Evolutionary conservation across 1,140 invertebrate species (phyloP), one percentile per base, ranked within the genome.

Genomic region (Liolophura sinensis): DNA sequence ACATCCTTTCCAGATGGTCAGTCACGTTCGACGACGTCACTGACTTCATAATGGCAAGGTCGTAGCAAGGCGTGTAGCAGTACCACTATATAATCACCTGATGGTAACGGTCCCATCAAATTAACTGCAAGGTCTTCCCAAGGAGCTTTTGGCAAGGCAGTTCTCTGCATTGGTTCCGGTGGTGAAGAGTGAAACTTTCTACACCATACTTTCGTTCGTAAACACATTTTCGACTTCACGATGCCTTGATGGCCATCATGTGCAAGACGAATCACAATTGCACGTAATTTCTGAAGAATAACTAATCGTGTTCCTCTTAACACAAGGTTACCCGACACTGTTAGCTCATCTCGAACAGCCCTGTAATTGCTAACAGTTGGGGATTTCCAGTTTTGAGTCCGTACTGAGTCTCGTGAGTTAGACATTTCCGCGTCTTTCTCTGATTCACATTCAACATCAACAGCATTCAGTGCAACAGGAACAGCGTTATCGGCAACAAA

Each of bases 151-250:
- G 65, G 72, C 46, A 74, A 51, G 40, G 22, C 15, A 27, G 67
- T 72, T 3, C 24, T 51, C 18, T 18, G 59, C 47, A 76, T 56
- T 59, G 66, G 60, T 56, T 72, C 60, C 4, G 72, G 64, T 56
- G 50, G 51, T 15, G 62, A 73, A 11, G 65, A 64, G 62, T 72
- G 60, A 59, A 65, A 76, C 15, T 46, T 60, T 56, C 64, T 73
- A n/a, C 75, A 77, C 71, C 67, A 68, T 48, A 73, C 65, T 48
- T 70, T 70, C 6, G 57, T 61, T 62, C 69, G 51, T 4, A 74
- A 52, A 47, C 61, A 54, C 22, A 71, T 60, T 60, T 76, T 73
- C 16, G 65, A 74, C n/a, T 56, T 58, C 12, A 71, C 65, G 16
- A 70, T 72, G 27, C 67, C 62, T n/a, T 60, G 24, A 60, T 73